Conservation (phyloP, 2,113 vertebrate species). For the Lethenteron camtschaticum region DNA sequence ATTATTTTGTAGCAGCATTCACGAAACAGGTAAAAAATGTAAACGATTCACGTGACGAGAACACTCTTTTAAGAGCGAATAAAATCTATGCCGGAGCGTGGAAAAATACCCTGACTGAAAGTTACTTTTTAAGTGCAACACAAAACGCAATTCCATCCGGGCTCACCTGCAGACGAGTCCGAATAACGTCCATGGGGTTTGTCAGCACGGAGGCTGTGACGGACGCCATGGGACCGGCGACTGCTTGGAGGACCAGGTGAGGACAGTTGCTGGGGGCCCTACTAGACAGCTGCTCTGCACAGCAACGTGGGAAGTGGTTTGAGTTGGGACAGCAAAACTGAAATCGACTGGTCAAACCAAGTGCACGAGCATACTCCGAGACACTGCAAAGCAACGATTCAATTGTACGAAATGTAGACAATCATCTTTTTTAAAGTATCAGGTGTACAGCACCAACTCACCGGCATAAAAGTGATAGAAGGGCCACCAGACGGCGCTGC, state of each 20-base stretch:
- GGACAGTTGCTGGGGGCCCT: constrained; percentile 1
- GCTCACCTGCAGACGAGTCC: constrained; percentile 8
- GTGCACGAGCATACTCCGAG: background rate
- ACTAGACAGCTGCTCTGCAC: constrained; percentile 6
- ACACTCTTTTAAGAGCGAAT: too few relatives aligned
- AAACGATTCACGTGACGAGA: too few relatives aligned
- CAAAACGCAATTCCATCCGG: too few relatives aligned
- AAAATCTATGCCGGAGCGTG: too few relatives aligned
- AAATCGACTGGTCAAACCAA: background rate
- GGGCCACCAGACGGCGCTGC: constrained; percentile 9
- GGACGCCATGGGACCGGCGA: constrained; percentile 7
- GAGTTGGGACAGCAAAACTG: background rate
- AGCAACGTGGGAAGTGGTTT: background rate
- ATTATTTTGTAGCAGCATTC: too few relatives aligned
- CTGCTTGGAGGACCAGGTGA: constrained; percentile 7
- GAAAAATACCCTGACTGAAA: too few relatives aligned
- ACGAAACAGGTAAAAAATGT: too few relatives aligned
- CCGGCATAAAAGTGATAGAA: constrained; percentile 9
- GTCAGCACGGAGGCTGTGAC: constrained; percentile 6
- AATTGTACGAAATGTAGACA: background rate
- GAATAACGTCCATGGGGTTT: constrained; percentile 8
- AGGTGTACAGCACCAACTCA: background rate
- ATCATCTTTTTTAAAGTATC: background rate
- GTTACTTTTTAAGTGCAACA: too few relatives aligned
- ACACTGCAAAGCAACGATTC: background rate